These are phyloP conservation scores for Serilophus lunatus DNA, from an alignment of 2,113 vertebrate species.

Conservation along the genomic window DNA sequence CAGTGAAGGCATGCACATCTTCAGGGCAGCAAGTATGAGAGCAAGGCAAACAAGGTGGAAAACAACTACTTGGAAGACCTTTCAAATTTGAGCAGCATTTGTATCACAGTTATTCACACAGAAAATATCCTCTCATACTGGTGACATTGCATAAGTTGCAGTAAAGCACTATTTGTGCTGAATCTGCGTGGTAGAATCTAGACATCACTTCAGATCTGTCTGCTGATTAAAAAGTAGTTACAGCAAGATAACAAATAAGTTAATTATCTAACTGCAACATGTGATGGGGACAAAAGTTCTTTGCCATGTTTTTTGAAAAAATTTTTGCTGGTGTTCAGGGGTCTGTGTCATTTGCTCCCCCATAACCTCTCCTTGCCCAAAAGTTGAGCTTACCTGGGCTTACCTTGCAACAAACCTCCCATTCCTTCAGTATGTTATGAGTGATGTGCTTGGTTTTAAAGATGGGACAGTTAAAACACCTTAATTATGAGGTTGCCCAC, in stretches of 20 bases:
- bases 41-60: not conserved
- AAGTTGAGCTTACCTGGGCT: not conserved
- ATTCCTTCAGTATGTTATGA: not conserved
- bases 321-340: not conserved
- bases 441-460: not conserved
- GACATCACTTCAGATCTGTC: not conserved
- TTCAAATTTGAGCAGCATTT: not conserved
- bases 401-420: not conserved
- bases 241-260: not conserved
- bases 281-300: not conserved
- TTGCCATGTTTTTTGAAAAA: not conserved
- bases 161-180: not conserved
- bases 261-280: not conserved
- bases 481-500: not conserved
- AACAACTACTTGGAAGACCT: not conserved
- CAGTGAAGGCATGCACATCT: not conserved
- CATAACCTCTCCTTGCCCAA: not conserved
- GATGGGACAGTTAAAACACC: not conserved
- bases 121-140: not conserved
- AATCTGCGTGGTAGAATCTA: not conserved
- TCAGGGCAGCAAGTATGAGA: not conserved
- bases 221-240: not conserved
- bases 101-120: not conserved
- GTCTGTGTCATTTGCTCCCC: not conserved
- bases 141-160: not conserved